These are phyloP conservation scores for Mercenaria mercenaria DNA, from an alignment of 1,140 invertebrate species.

Conservation along the genomic window DNA sequence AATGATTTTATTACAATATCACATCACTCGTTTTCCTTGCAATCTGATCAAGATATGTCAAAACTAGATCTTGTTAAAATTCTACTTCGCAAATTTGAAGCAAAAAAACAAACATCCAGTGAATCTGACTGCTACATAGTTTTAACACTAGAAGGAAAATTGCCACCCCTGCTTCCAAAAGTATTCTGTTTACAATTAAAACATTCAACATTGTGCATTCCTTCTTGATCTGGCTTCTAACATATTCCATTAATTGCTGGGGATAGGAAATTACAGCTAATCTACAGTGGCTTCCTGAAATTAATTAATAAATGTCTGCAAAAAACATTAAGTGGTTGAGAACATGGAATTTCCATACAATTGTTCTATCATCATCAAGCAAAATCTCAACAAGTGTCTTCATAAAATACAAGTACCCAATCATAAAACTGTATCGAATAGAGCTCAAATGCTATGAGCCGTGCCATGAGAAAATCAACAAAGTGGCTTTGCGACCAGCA, in stretches of 20 bases:
- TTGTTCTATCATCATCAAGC: background rate
- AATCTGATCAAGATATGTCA: too few species aligned
- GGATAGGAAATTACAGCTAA: background rate
- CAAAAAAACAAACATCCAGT: too few species aligned
- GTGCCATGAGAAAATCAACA: too few species aligned
- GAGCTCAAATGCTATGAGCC: background rate
- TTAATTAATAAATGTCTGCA: background rate
- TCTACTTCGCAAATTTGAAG: too few species aligned
- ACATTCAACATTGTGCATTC: background rate
- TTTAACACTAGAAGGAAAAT: background rate
- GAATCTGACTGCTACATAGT: too few species aligned
- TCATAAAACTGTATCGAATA: background rate
- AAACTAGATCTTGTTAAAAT: too few species aligned
- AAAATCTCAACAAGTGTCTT: background rate
- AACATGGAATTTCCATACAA: background rate
- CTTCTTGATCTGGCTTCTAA: background rate
- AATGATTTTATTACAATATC: too few species aligned
- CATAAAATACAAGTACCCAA: background rate
- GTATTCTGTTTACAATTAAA: conserved; percentile 3
- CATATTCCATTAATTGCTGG: background rate
- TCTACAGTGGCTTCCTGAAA: background rate
- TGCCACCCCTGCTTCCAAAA: background rate
- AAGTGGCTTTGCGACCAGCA: too few species aligned
- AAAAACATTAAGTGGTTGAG: background rate
- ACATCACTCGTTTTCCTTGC: too few species aligned